Evolutionary conservation across 2,113 vertebrate species (phyloP), one percentile per base, ranked within the genome.

Genomic region (Nansenia antarctica): DNA sequence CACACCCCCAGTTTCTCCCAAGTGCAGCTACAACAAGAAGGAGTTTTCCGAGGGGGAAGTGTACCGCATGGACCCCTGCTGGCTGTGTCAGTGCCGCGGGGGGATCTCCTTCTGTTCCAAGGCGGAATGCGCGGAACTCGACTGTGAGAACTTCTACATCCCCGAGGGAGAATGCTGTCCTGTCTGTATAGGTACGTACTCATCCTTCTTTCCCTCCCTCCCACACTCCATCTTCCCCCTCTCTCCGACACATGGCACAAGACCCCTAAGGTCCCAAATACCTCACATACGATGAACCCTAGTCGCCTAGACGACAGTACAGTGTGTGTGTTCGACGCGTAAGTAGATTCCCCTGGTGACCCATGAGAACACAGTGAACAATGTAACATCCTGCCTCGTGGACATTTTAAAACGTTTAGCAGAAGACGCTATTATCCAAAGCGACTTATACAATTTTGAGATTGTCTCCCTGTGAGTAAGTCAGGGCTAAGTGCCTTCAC

Each of bases 81-180:
- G 92, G 93, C 78, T 92, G 72, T 94, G 93, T 63, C 93, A 92
- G 80, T 94, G 93, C 69, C 85, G 92, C 1, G 91, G 89, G 18
- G 93, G 93, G 26, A 92, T 94, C 80, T 94, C 92, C 34, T 93
- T 93, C 83, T 94, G 93, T 78, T 93, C 93, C 82, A 93, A 92
- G 81, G 88, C 89, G 0, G 93, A 94, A 65, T 94, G 93, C 30
- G 90, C 90, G 0, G 86, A 92, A 78, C 86, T 90, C 30, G 86
- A 92, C 76, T 94, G 93, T 67, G 87, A 93, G 55, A 93, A 90
- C 88, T 90, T 89, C 77, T 94, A 93, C 81, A 80, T 92, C 80
- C 93, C 93, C 1, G 91, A 94, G 67, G 92, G 92, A 54, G 93
- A 93, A 73, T 94, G 93, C 78, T 94, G 93, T 74, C 91, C 93